Percentiles rank a stretch among this genome's conserved stretches.
Conservation (phyloP, 2,797 vertebrate genomes). For the Vultur gryphus region DNA sequence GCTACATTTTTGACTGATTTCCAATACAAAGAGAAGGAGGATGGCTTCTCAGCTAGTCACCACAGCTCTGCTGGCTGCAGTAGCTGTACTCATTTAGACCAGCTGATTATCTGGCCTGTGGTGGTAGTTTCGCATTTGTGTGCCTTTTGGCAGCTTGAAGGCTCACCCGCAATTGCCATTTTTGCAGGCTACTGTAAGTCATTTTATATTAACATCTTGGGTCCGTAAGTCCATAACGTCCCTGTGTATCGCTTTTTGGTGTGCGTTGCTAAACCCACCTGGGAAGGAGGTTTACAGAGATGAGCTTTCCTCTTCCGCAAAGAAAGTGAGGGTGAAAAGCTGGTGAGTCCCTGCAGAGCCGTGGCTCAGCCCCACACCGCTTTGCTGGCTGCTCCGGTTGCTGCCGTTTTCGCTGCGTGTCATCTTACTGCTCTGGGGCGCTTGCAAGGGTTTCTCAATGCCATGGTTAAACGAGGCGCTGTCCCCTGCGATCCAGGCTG, state of each 20-base stretch:
- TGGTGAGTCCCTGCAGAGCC: fast-evolving
- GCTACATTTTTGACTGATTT: neutral
- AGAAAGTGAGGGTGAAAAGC: neutral
- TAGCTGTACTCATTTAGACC: neutral
- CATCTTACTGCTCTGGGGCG: neutral
- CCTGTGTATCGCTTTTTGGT: neutral
- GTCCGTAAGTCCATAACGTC: fast-evolving
- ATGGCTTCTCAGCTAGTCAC: neutral
- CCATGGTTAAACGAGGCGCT: neutral
- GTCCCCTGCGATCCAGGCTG: neutral
- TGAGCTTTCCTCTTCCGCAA: neutral
- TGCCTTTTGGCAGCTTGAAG: neutral
- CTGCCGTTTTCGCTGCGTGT: neutral
- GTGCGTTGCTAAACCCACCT: neutral
- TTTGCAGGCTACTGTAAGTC: fast-evolving
- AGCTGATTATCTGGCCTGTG: neutral
- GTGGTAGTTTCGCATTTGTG: neutral
- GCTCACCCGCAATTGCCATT: neutral
- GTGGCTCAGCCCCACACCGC: fast-evolving
- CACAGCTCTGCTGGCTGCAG: neutral
- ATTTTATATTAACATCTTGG: neutral
- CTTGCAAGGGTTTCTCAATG: neutral
- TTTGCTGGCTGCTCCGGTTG: fast-evolving
- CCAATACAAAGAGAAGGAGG: neutral
- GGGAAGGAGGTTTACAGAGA: neutral